Evolutionary conservation across 2,888 invertebrate genomes (phyloP).

Genomic region (Euproctis similis): DNA sequence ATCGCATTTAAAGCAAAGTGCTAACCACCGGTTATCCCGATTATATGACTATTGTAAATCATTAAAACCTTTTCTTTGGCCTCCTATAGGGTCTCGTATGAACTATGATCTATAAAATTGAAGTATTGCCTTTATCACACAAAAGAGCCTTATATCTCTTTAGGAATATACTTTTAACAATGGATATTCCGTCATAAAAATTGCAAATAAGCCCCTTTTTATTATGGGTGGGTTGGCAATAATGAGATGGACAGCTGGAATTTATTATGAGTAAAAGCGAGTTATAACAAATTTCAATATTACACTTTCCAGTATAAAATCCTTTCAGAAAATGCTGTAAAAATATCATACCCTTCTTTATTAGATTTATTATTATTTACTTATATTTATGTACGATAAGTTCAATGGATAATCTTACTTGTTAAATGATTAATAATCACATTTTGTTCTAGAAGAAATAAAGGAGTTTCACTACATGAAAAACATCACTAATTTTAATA

Average conservation of each 20-base stretch:
- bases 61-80: constrained; percentile 51
- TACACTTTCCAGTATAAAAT: constrained; percentile 9
- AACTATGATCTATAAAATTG: constrained; percentile 74
- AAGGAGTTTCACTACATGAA: no score
- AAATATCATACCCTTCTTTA: no score
- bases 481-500: no score
- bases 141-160: constrained; percentile 58
- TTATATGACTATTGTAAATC: constrained; percentile 67
- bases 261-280: constrained; percentile 27
- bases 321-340: no score
- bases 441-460: no score
- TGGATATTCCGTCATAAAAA: constrained; percentile 57
- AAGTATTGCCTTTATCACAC: constrained; percentile 59
- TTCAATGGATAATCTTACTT: no score
- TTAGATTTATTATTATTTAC: no score
- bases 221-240: constrained; percentile 33
- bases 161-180: constrained; percentile 44
- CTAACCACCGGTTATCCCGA: constrained; percentile 61
- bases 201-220: constrained; percentile 60
- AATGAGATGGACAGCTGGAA: constrained; percentile 44
- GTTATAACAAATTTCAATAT: constrained; percentile 22
- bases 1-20: constrained; percentile 42
- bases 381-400: no score
- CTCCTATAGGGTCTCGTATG: constrained; percentile 40
- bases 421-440: no score